Evolutionary conservation across 2,113 vertebrate species (phyloP), one percentile per base, ranked within the genome.

Genomic region (Choloepus hoffmanni): DNA sequence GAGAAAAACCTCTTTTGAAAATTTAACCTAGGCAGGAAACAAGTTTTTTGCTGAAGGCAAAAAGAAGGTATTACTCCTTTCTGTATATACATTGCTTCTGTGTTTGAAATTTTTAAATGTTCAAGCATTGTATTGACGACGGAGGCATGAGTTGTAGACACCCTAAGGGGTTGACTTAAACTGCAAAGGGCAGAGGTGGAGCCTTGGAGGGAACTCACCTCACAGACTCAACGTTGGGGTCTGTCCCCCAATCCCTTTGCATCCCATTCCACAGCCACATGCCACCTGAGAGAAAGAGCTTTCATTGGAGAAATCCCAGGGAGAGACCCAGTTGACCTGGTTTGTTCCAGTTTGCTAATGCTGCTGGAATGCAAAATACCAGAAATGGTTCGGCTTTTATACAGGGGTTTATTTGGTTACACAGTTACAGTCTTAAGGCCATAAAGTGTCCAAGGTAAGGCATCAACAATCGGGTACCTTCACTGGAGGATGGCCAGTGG

Each of bases 31-130:
- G n/a, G n/a, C 4, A 23, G 18, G 92, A 92, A 73, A 48, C 65
- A 76, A 58, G 36, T 86, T 94, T 28, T 79, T 89, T 91, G 19
- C 81, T 62, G 45, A 84, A 55, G n/a, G 70, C 30, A 67, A 62
- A 82, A 76, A 13, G 40, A 72, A 43, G 16, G 12, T 74, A 12
- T 72, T 89, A 36, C 43, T 90, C 53, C 28, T 73, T 92, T 85
- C 58, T 90, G 15, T 43, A 5, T 24, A 77, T 15, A 63, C 14
- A 13, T 55, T 55, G 53, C 43, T 85, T 10, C 74, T 3, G 23
- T 24, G 23, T 85, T 74, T 62, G 40, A 65, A 24, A 28, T 36
- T 7, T 89, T 68, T 74, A 26, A 63, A n/a, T 68, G 36, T 79
- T 77, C 18, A 3, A 33, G 9, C 63, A 33, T 24, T 53, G 23